A percentile compares a stretch with the other conserved stretches of the same genome.
Conservation (phyloP, 2,797 vertebrate genomes). For the Leptodactylus fallax region DNA sequence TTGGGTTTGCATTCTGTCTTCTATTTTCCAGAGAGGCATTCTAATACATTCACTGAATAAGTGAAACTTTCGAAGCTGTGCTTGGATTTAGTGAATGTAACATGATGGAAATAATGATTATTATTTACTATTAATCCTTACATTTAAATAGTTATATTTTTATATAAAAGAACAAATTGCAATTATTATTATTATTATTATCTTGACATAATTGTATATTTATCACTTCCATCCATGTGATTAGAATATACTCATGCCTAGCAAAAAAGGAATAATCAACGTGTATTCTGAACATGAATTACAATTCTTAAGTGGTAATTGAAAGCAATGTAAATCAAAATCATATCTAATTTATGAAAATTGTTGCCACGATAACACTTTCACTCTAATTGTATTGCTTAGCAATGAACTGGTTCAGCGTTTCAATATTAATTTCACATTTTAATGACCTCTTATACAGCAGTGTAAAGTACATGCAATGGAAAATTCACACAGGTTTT, state of each 20-base stretch:
- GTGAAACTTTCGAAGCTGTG: background rate
- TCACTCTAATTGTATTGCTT: conserved; percentile 38
- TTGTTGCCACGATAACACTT: conserved; percentile 33
- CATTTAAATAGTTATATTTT: background rate
- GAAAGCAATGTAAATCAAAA: conserved; percentile 44
- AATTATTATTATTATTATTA: conserved; percentile 9
- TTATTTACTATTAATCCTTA: background rate
- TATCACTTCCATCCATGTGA: background rate
- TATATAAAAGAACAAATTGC: background rate
- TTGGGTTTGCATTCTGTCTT: background rate
- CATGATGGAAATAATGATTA: background rate
- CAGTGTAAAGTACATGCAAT: background rate
- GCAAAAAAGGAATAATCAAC: background rate
- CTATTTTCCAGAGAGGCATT: background rate
- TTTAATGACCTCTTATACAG: conserved; percentile 24
- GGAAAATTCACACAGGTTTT: background rate
- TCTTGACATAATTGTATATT: background rate
- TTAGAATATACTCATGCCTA: background rate
- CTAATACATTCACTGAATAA: background rate
- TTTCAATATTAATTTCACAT: conserved; percentile 10
- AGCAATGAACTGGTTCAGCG: conserved; percentile 27
- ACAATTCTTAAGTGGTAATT: conserved; percentile 23
- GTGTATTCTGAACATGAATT: background rate
- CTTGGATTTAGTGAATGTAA: background rate
- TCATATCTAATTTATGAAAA: conserved; percentile 36